Base-by-base conservation (phyloP, 1,140 invertebrate genomes). In the Calosoma granatense region DNA sequence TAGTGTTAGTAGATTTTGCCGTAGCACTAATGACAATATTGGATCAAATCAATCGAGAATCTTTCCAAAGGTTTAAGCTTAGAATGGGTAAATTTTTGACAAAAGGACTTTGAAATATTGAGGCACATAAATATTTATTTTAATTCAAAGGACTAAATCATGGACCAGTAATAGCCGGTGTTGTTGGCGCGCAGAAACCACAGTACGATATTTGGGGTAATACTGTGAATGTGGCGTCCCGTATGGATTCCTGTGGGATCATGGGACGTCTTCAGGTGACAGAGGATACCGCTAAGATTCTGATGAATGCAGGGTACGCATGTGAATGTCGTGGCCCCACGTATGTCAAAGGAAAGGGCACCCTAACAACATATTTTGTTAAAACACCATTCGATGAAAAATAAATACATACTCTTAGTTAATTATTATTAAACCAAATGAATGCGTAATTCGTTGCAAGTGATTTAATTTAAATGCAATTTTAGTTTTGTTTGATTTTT, bases 151-250 rank as follows among this genome's bases (percentile, higher is more conserved):
- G 95, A 55, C 76, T 98, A 51, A 94, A 91, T 73, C 88, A 97
- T 67, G 95, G 95, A 0, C 91, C 94, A 0, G 92, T 97, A 1
- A 94, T 98, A 67, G 90, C 90, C 0, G 90, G 89, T 0, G 89
- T 98, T 11, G 91, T 97, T 20, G 94, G 94, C 0, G 93, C 94
- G 0, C 91, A 95, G 68, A 98, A 98, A 68, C 96, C 95, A 0
- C 94, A 97, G 66, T 98, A 97, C 73, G 96, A 98, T 65, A 97
- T 90, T 63, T 98, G 95, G 95, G 93, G 95, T 1, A 97, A 98
- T 72, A 94, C 94, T 0, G 95, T 98, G 0, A 98, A 98, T 71
- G 93, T 98, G 3, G 87, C 88, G 1, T 96, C 92, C 6, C 75
- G 95, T 22, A 98, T 98, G 94, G 94, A 97, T 70, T 94, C 92